A percentile compares a stretch with the other conserved stretches of the same genome.
These are phyloP conservation scores for Ceratosolen solmsi DNA, from an alignment of 1,140 invertebrate genomes.

Conservation along the genomic window DNA sequence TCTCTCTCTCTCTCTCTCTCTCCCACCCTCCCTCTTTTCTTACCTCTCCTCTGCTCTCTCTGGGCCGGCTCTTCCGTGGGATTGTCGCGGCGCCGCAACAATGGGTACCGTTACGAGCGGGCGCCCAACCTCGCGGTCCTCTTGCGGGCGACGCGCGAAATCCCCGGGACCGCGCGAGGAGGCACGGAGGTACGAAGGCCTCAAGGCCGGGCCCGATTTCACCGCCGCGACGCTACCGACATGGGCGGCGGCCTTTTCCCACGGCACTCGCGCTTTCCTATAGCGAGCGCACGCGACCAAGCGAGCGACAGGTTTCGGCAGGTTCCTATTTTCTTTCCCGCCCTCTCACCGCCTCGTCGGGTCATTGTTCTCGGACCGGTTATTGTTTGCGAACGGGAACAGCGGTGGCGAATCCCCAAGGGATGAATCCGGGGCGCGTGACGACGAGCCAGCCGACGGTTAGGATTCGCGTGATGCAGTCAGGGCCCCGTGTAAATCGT, in stretches of 20 bases:
- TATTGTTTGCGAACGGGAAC: not conserved
- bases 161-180: slow-evolving; percentile 12
- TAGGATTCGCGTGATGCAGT: not conserved
- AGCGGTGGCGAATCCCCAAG: not conserved
- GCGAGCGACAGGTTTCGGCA: slow-evolving; percentile 12
- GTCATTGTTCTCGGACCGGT: not conserved
- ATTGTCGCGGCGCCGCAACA: slow-evolving; percentile 60
- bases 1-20: not conserved
- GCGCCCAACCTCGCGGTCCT: slow-evolving; percentile 6
- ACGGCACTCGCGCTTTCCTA: slow-evolving; percentile 8
- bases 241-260: not conserved
- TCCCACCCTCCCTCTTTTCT: not conserved
- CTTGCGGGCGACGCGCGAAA: not conserved
- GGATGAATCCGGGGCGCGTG: slow-evolving; percentile 5
- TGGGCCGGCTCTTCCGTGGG: slow-evolving; percentile 54
- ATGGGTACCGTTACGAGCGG: slow-evolving; percentile 63
- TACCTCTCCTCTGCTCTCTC: not conserved
- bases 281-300: slow-evolving; percentile 10
- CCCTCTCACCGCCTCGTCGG: not conserved
- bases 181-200: not conserved
- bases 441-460: not conserved
- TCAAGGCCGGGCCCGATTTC: slow-evolving; percentile 11
- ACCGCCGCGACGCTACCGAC: not conserved
- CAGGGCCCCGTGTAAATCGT: too few relatives aligned
- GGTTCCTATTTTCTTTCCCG: not conserved